A percentile compares a stretch with the other conserved stretches of the same genome.
Evolutionary conservation across 2,888 invertebrate species (phyloP).

Genomic region (Eilema griseolum): DNA sequence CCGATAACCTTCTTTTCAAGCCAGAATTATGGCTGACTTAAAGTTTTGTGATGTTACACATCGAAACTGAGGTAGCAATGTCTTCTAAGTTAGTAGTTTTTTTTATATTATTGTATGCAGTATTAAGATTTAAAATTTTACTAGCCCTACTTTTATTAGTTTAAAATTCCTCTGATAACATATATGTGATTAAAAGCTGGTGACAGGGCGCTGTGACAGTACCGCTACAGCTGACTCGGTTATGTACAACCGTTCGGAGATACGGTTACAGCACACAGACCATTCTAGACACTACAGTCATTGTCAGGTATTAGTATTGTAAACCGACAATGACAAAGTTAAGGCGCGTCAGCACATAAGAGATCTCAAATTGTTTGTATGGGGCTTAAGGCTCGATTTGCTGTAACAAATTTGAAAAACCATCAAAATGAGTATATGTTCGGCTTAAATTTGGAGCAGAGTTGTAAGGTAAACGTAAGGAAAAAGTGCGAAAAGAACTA

Average conservation of each 20-base stretch:
- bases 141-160: neutral
- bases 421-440: constrained; percentile 49
- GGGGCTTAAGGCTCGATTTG: constrained; percentile 64
- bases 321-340: constrained; percentile 32
- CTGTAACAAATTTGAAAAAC: constrained; percentile 55
- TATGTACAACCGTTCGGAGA: neutral
- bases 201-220: neutral
- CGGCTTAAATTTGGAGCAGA: constrained; percentile 51
- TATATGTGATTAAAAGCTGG: neutral
- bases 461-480: constrained; percentile 45
- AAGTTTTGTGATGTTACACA: neutral
- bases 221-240: constrained; percentile 7
- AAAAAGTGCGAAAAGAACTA: constrained; percentile 45
- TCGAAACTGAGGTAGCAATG: neutral
- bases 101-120: neutral
- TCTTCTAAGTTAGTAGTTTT: neutral
- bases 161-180: neutral
- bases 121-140: neutral
- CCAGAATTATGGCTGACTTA: neutral
- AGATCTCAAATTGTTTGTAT: constrained; percentile 63
- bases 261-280: constrained; percentile 23
- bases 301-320: constrained; percentile 39
- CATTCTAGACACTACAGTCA: constrained; percentile 38
- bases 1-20: too few relatives aligned
- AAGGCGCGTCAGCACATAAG: constrained; percentile 35